A percentile compares a stretch with the other conserved stretches of the same genome.
Conservation (phyloP, 2,888 invertebrate species). For the Odontomyia ornata region DNA sequence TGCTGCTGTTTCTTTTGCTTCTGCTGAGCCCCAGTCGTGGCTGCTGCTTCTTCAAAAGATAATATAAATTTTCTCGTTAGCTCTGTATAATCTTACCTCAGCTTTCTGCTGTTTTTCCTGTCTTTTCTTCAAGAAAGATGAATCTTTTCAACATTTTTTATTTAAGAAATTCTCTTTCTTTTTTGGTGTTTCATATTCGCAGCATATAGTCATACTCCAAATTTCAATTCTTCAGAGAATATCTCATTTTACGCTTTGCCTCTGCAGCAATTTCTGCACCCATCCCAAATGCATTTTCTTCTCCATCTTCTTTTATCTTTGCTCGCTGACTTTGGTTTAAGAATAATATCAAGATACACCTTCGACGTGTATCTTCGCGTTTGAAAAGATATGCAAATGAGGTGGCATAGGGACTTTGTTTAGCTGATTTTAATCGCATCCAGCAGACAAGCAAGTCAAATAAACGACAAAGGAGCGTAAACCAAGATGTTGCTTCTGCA, state of each 20-base stretch:
- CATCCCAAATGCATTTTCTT: neutral
- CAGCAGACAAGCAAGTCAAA: constrained; percentile 34
- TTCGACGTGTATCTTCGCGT: neutral
- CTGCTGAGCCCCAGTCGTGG: constrained; percentile 6
- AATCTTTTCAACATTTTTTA: neutral
- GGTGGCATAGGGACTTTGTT: constrained; percentile 41
- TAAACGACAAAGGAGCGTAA: neutral
- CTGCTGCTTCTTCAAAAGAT: neutral
- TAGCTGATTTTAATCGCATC: constrained; percentile 43
- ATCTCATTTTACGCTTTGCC: too few relatives aligned
- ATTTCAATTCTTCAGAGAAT: too few relatives aligned
- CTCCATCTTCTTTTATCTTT: neutral
- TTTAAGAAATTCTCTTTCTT: neutral
- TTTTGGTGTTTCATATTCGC: neutral
- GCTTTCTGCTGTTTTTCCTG: neutral
- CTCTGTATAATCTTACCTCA: neutral
- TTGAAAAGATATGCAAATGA: constrained; percentile 35
- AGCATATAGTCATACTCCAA: neutral
- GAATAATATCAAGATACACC: neutral
- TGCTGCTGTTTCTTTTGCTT: neutral
- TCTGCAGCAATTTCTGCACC: neutral
- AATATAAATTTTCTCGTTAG: constrained; percentile 9
- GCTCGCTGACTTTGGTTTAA: neutral
- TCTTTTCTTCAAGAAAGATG: neutral
- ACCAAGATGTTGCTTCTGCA: neutral